phyloP scores from a whole-genome alignment of 2,888 invertebrate species.

The Dryococelus australis region DNA sequence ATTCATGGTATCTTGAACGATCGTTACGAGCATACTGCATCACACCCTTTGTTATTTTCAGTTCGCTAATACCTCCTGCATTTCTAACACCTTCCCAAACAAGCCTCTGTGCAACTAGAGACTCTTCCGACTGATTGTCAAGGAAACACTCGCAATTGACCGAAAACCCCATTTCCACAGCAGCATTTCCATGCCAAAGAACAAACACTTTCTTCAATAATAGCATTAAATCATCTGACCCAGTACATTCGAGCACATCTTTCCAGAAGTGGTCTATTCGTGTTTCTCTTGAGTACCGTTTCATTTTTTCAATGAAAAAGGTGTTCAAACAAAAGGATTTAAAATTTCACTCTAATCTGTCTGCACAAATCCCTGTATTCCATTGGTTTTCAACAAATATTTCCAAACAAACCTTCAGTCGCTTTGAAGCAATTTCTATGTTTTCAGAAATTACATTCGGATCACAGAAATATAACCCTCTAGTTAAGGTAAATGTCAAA shows the following conservation, averaged over 20 bases:
- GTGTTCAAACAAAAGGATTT: neutral
- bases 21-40: neutral
- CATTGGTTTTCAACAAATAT: neutral
- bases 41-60: no score
- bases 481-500: neutral
- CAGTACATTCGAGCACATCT: no score
- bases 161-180: neutral
- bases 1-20: neutral
- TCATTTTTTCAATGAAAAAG: neutral
- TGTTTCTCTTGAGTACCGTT: neutral
- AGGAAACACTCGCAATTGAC: neutral
- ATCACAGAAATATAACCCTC: neutral
- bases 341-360: neutral
- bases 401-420: neutral
- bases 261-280: neutral
- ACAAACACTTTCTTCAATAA: slow-evolving; percentile 9
- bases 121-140: neutral
- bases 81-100: neutral
- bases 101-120: neutral
- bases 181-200: neutral
- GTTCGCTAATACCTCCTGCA: neutral
- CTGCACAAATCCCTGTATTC: neutral
- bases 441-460: neutral
- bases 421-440: neutral
- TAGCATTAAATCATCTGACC: neutral